Base-by-base conservation (phyloP, 37 sponge, comb jelly and placozoan genomes). In the Chondrosia reniformis region DNA sequence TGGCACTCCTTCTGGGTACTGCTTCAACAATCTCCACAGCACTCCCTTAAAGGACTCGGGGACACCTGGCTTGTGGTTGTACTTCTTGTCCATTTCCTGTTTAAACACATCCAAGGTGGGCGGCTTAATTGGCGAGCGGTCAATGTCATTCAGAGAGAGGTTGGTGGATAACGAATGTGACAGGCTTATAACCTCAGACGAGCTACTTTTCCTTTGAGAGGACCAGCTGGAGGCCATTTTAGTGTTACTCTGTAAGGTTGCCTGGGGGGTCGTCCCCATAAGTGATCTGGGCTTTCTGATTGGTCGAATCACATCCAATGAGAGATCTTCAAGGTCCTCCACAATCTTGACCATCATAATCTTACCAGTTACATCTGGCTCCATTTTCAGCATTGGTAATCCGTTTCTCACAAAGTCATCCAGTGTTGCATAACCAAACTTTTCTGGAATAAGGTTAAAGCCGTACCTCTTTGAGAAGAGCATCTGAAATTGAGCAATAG, bases 401-500 rank as follows among this genome's bases (percentile, higher is more conserved):
- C 72, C 72, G 9, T 39, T 15, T 41, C 37, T 6, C n/a, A 69
- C 36, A 40, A 69, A 69, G 19, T 40, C 72, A 21, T 31, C 43
- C 72, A 39, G 39, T 10, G 37, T 39, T 25, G 41, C 24, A 25
- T 69, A 69, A 10, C 72, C 72, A 40, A 69, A 69, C 44, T 69
- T 69, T 25, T 69, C 72, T 8, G 72, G 72, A 44, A 69, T 31
- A 25, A 69, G 4, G 43, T 69, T 69, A 44, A 39, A 69, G n/a
- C 72, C 72, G 22, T 69, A 69, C 41, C 36, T 36, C 72, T 40
- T 36, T 41, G 72, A 41, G 66, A 80, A 89, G 28, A 62, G 31
- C 30, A 9, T 21, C 1, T 63, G 46, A 46, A 89, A 81, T 0
- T 49, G 38, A 22, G 12, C 22, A 1, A 89, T 57, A 0, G 79